Base-by-base conservation (phyloP, 1,140 invertebrate genomes). In the Nasonia giraulti region DNA sequence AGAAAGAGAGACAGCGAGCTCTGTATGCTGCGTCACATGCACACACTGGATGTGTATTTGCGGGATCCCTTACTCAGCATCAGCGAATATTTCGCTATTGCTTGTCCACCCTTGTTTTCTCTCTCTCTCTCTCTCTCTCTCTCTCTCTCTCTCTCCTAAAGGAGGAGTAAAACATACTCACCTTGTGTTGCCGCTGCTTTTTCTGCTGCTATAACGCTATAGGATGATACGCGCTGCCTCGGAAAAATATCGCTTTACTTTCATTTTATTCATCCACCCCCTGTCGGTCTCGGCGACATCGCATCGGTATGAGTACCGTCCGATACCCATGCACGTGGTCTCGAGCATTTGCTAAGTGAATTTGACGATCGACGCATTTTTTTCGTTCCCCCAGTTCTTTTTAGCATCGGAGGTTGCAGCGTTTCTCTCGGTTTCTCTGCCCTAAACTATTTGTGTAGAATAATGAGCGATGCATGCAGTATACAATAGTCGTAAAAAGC, bases 31-130 rank as follows among this genome's bases (percentile, higher is more conserved):
- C 23, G 14, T 71, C 31, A 71, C 31, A 69, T 55, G 17, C 17
- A 55, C 50, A 55, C 12, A 17, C 20, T 47, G 68, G 62, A 69
- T 73, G 73, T 17, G 40, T 83, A 74, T 80, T 85, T 66, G 80
- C 73, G 75, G 80, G 80, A 83, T 82, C 85, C 85, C 82, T 84
- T 84, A 74, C 82, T 86, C 86, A 84, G 82, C 78, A 71, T 66
- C 55, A 79, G 69, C 44, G 69, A 73, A 81, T 81, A 73, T 81
- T 69, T 71, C 79, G 33, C 37, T 80, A 50, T 44, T 69, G 79
- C 79, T 81, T 73, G 80, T 47, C 80, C 80, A 31, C 37, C 68
- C 68, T 71, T 73, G 80, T 50, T 50, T 14, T 73, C 62, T 69
- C 66, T 33, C 33, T 33, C 33, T 37, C 33, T 5, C 33, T 37